These are phyloP conservation scores for Drosophila littoralis DNA, from an alignment of 1,140 invertebrate genomes.

Conservation along the genomic window DNA sequence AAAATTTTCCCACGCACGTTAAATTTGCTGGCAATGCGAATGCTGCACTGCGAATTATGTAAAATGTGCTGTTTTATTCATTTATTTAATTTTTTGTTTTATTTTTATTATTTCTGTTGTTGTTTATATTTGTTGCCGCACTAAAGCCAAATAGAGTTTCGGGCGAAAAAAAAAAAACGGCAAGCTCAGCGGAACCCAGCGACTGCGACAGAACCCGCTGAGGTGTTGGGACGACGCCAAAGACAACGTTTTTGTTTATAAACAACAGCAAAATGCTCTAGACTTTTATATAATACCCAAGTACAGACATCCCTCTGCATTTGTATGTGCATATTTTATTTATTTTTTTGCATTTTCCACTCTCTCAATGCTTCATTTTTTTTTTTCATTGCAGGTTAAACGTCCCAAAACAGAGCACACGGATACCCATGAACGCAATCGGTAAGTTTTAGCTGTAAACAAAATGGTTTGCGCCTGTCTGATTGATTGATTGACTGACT, in stretches of 20 bases:
- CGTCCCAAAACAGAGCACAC: conserved; percentile 85
- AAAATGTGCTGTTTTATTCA: conserved; percentile 68
- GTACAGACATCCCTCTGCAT: background rate
- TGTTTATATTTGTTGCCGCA: conserved; percentile 29
- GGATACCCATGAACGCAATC: conserved; percentile 84
- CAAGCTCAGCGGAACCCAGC: conserved; percentile 45
- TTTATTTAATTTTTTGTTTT: background rate
- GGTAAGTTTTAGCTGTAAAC: conserved; percentile 47
- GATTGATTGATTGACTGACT: conserved; percentile 3
- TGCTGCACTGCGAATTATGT: conserved; percentile 66
- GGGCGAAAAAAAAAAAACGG: conserved; percentile 42
- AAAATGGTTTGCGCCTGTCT: background rate
- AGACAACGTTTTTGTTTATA: conserved; percentile 60
- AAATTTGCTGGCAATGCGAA: conserved; percentile 52
- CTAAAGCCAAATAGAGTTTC: conserved; percentile 51
- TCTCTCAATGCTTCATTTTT: conserved; percentile 7
- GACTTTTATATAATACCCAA: conserved; percentile 50
- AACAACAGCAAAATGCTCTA: conserved; percentile 43
- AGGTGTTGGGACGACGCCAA: conserved; percentile 47
- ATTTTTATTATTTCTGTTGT: conserved; percentile 2
- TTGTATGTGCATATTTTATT: conserved; percentile 9
- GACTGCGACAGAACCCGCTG: conserved; percentile 11
- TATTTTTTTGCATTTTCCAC: conserved; percentile 27
- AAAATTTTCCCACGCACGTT: conserved; percentile 74
- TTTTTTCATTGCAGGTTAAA: conserved; percentile 85